Evolutionary conservation across 30 jellyfish, hydroid and myxozoan genomes (phyloP), one percentile per base, ranked within the genome.

Genomic region (Phacellophora camtschatica): DNA sequence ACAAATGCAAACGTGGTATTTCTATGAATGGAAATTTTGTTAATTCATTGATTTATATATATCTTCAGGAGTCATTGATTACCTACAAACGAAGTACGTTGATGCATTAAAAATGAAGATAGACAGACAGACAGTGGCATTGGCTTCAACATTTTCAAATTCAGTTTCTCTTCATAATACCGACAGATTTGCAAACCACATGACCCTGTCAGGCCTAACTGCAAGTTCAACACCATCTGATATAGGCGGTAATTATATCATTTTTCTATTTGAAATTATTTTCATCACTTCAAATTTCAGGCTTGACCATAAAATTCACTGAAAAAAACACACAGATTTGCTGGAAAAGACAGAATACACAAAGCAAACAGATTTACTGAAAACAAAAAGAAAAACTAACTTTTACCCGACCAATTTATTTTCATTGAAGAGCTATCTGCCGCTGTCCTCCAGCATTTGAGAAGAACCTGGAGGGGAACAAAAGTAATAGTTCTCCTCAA

Each of bases 41-140:
- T n/a, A n/a, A n/a, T n/a, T n/a, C n/a, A n/a, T n/a, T n/a, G n/a
- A n/a, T n/a, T n/a, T n/a, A n/a, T n/a, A n/a, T n/a, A n/a, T n/a
- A n/a, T n/a, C n/a, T n/a, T 46, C 87, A 88, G 97, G 64, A 18
- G 57, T 88, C 19, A 22, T 89, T 74, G 81, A 78, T 18, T 81
- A 63, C 59, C 42, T 89, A 34, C 95, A 82, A 7, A 89, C 97
- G 54, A 74, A 83, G 1, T 82, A 89, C 56, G 43, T 89, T 19
- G 95, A 89, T 54, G 77, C 82, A 51, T 61, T 74, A 15, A 46
- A 69, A 33, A 82, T 85, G 29, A 74, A 74, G 57, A 68, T 85
- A 36, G 96, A 85, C 67, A 80, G 96, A 0, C 96, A 85, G 41
- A 70, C 85, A 0, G 96, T 76, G 2, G 89, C 88, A 36, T 56